These are phyloP conservation scores for Xenotilapia caudafasciata DNA, from an alignment of 2,113 vertebrate genomes.

Conservation along the genomic window DNA sequence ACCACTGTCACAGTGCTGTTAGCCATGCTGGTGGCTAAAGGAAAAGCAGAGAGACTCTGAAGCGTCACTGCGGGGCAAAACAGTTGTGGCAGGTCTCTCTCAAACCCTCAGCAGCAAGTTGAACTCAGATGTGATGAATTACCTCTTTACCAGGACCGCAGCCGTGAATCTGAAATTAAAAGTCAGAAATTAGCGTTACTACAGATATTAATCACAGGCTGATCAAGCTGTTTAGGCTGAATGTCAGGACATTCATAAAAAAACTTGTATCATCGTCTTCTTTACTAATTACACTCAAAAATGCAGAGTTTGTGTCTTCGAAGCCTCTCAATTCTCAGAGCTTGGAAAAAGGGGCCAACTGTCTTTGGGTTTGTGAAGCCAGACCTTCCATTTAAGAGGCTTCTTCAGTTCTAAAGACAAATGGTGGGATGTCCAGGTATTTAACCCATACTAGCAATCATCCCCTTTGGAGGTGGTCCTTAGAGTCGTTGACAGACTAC, in stretches of 20 bases:
- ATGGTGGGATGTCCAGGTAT: background rate
- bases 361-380: background rate
- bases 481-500: background rate
- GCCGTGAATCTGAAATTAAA: constrained; percentile 12
- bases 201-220: background rate
- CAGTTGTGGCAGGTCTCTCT: background rate
- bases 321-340: background rate
- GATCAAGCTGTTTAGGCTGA: background rate
- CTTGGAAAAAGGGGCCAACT: background rate
- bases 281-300: background rate
- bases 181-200: fast-evolving
- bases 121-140: background rate
- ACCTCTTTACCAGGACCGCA: background rate
- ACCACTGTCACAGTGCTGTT: constrained; percentile 84
- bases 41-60: constrained; percentile 70
- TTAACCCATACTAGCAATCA: fast-evolving
- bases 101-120: background rate
- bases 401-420: background rate
- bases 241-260: background rate
- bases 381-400: background rate
- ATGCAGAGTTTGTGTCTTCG: background rate
- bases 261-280: fast-evolving
- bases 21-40: constrained; percentile 82
- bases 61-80: constrained; percentile 58
- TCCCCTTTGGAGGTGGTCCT: background rate